These are phyloP conservation scores for Marronus borbonicus DNA, from an alignment of 2,888 invertebrate genomes.

Conservation along the genomic window DNA sequence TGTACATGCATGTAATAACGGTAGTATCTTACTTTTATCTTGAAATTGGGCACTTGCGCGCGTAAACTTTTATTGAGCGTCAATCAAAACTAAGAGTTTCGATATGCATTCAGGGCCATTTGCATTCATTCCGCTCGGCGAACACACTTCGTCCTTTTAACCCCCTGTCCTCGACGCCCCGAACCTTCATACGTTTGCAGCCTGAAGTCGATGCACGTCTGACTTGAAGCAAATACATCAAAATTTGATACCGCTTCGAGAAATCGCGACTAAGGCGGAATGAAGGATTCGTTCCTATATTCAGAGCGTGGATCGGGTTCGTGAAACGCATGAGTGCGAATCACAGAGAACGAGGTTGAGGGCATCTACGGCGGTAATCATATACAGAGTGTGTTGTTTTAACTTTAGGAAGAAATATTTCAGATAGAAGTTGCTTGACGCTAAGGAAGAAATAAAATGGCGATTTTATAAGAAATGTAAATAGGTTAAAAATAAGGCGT, in stretches of 20 bases:
- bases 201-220: slow-evolving; percentile 5
- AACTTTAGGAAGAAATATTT: too few relatives aligned
- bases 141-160: not conserved
- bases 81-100: slow-evolving; percentile 21
- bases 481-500: too few relatives aligned
- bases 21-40: too few relatives aligned
- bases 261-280: slow-evolving; percentile 17
- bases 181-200: not conserved
- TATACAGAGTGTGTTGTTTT: not conserved
- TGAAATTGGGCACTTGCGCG: too few relatives aligned
- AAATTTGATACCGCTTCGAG: slow-evolving; percentile 30
- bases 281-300: not conserved
- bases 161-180: not conserved
- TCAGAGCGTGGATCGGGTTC: not conserved
- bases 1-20: too few relatives aligned
- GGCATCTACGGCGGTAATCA: not conserved
- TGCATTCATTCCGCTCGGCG: slow-evolving; percentile 16
- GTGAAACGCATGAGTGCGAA: not conserved
- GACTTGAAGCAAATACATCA: slow-evolving; percentile 34
- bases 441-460: too few relatives aligned
- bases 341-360: not conserved
- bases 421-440: too few relatives aligned
- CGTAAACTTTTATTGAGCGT: not conserved
- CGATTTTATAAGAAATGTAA: too few relatives aligned
- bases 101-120: not conserved